Evolutionary conservation across 2,113 vertebrate genomes (phyloP).

Genomic region (Psammodynastes pulverulentus): DNA sequence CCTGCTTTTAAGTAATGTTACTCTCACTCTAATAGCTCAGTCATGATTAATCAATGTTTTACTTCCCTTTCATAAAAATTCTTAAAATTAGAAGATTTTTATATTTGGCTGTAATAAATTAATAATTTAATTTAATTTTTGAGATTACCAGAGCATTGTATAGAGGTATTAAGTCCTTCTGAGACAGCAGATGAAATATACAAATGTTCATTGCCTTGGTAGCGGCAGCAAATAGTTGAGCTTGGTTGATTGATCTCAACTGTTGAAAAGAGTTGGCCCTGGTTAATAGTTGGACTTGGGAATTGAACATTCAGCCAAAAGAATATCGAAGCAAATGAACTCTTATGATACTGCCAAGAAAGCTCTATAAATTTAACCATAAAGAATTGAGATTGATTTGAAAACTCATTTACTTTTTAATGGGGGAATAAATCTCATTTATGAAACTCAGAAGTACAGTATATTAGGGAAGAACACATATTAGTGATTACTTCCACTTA

Average conservation of each 20-base stretch:
- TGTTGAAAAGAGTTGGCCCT: neutral
- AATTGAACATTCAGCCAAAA: neutral
- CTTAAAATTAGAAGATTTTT: neutral
- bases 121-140: neutral
- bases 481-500: neutral
- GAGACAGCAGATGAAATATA: neutral
- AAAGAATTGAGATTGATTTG: neutral
- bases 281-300: neutral
- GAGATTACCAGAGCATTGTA: neutral
- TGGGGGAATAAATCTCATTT: neutral
- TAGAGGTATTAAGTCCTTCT: neutral
- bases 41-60: neutral
- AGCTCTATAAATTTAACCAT: neutral
- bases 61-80: neutral
- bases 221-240: neutral
- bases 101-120: neutral
- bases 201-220: neutral
- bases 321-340: neutral
- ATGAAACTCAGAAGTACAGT: neutral
- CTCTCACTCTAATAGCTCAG: neutral
- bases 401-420: neutral
- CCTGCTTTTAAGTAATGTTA: neutral
- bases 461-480: neutral
- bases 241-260: neutral
- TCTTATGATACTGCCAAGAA: neutral